These are phyloP conservation scores for Hozukius guyotensis DNA, from an alignment of 2,797 vertebrate genomes.

Conservation along the genomic window DNA sequence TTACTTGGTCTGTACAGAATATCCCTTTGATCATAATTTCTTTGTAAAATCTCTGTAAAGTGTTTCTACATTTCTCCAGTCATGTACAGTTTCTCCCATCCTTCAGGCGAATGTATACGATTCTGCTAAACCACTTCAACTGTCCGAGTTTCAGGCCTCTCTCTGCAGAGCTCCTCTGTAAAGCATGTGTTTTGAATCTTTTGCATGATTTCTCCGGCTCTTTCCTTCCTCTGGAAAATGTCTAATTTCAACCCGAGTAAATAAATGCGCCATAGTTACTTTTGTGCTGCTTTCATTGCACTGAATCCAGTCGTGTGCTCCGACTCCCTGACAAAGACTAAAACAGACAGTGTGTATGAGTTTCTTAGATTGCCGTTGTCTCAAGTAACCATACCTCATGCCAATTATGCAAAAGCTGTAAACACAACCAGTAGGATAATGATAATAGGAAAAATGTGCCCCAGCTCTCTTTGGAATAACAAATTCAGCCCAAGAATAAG, in stretches of 20 bases:
- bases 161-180: constrained; percentile 15
- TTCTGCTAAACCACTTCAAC: constrained; percentile 45
- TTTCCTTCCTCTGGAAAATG: constrained; percentile 66
- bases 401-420: constrained; percentile 69
- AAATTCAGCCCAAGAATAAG: constrained; percentile 22
- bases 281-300: constrained; percentile 42
- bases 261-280: constrained; percentile 61
- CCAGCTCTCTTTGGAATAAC: constrained; percentile 41
- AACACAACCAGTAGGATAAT: constrained; percentile 68
- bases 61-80: not conserved
- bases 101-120: constrained; percentile 31
- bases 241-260: constrained; percentile 59
- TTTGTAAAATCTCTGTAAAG: not conserved
- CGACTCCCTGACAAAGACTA: constrained; percentile 50
- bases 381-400: constrained; percentile 55
- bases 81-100: constrained; percentile 20
- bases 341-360: constrained; percentile 57
- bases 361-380: constrained; percentile 57
- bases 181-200: constrained; percentile 75
- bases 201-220: constrained; percentile 55
- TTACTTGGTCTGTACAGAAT: not conserved
- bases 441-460: constrained; percentile 65
- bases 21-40: not conserved
- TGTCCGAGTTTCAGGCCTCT: constrained; percentile 24
- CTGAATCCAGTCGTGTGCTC: constrained; percentile 35